These are phyloP conservation scores for Choloepus didactylus DNA, from an alignment of 2,797 vertebrate genomes.

Conservation along the genomic window DNA sequence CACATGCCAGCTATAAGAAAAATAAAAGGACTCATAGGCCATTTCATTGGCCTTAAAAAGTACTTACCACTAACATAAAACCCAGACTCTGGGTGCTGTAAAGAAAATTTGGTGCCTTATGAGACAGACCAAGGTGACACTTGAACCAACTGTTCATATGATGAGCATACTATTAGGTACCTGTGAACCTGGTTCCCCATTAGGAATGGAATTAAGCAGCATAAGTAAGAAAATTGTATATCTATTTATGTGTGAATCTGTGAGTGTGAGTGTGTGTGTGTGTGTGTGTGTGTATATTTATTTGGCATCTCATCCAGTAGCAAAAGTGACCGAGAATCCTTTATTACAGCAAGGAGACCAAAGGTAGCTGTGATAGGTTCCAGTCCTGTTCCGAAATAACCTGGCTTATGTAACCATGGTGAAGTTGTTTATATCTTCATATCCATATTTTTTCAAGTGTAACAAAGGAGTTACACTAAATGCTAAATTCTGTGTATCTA, in stretches of 20 bases:
- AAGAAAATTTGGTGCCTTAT: neutral
- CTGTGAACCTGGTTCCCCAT: neutral
- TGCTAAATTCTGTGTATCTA: neutral
- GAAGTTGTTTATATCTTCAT: neutral
- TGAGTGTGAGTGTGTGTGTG: neutral
- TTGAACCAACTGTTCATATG: neutral
- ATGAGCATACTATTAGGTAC: neutral
- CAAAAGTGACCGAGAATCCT: neutral
- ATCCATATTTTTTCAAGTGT: neutral
- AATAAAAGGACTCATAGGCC: neutral
- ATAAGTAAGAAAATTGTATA: neutral
- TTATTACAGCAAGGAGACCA: neutral
- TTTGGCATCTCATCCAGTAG: neutral
- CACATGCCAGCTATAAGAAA: conserved; percentile 15
- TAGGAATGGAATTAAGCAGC: neutral
- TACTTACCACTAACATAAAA: neutral
- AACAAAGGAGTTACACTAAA: conserved; percentile 8
- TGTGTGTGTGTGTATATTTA: neutral
- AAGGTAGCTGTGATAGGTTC: neutral
- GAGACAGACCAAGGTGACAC: neutral
- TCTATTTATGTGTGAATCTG: neutral
- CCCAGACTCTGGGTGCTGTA: neutral
- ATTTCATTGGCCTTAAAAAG: conserved; percentile 41
- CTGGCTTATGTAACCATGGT: neutral
- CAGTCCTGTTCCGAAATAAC: neutral